These are phyloP conservation scores for Oophaga pumilio DNA, from an alignment of 2,113 vertebrate species.

Conservation along the genomic window DNA sequence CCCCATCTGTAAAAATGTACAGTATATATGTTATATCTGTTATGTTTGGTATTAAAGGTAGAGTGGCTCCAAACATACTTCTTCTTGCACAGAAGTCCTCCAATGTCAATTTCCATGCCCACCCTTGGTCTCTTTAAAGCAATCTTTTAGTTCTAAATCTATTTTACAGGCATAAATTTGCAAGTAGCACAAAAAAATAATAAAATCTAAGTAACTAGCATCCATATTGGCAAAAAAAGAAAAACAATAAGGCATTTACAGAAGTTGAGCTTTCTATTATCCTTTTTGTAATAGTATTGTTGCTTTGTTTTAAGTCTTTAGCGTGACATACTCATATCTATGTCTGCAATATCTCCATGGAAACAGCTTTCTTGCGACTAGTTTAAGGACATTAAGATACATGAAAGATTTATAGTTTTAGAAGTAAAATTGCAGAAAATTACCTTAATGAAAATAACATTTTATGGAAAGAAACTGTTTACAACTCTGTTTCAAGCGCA, in stretches of 20 bases:
- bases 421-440: slow-evolving; percentile 47
- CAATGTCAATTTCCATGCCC: no score
- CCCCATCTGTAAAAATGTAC: no score
- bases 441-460: slow-evolving; percentile 45
- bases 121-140: no score
- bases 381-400: slow-evolving; percentile 21
- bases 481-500: slow-evolving; percentile 11
- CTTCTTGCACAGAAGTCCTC: no score
- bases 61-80: no score
- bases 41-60: no score
- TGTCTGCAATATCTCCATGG: slow-evolving; percentile 48
- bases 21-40: no score
- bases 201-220: background rate
- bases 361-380: slow-evolving; percentile 46
- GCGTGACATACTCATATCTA: slow-evolving; percentile 43
- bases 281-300: background rate
- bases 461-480: slow-evolving; percentile 48
- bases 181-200: background rate
- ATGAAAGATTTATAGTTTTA: slow-evolving; percentile 56
- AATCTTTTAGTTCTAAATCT: background rate
- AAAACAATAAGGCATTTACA: background rate
- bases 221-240: background rate
- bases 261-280: background rate
- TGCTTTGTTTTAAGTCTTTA: slow-evolving; percentile 41
- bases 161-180: background rate